phyloP scores from a whole-genome alignment of 2,888 invertebrate genomes.

The Orthosia incerta region DNA sequence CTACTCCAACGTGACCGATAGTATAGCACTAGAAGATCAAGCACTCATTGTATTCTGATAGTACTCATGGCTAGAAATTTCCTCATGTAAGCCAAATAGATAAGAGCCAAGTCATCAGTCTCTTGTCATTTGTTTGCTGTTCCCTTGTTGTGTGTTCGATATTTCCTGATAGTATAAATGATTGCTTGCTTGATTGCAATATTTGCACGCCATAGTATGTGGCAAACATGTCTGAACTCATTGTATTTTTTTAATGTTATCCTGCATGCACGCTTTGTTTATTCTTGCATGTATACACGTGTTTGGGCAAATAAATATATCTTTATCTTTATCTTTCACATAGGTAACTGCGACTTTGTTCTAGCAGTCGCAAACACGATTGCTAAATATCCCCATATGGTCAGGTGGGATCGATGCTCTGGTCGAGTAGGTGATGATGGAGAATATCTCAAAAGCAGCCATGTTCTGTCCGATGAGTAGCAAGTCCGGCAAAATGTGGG shows the following conservation, averaged over 20 bases:
- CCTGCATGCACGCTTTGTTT: too few species aligned
- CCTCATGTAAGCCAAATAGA: background rate
- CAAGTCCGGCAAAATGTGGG: background rate
- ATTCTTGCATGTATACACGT: too few species aligned
- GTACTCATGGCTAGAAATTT: background rate
- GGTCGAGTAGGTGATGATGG: background rate
- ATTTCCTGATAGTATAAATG: conserved; percentile 1
- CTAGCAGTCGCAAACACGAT: too few species aligned
- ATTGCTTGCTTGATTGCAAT: too few species aligned
- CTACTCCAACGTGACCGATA: conserved; percentile 49
- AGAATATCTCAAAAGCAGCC: background rate
- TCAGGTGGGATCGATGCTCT: too few species aligned
- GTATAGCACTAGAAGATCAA: conserved; percentile 32
- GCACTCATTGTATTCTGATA: background rate
- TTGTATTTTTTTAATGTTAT: too few species aligned
- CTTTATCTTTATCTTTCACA: too few species aligned
- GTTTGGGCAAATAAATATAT: too few species aligned
- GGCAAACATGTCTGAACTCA: too few species aligned
- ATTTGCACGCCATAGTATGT: too few species aligned
- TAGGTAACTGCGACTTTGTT: background rate
- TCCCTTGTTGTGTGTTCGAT: background rate
- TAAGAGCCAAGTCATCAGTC: background rate
- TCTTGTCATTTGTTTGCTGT: conserved; percentile 5
- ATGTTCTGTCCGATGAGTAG: background rate
- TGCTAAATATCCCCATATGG: background rate